phyloP scores from a whole-genome alignment of 2,888 invertebrate species.

The Ophioninae sp. region DNA sequence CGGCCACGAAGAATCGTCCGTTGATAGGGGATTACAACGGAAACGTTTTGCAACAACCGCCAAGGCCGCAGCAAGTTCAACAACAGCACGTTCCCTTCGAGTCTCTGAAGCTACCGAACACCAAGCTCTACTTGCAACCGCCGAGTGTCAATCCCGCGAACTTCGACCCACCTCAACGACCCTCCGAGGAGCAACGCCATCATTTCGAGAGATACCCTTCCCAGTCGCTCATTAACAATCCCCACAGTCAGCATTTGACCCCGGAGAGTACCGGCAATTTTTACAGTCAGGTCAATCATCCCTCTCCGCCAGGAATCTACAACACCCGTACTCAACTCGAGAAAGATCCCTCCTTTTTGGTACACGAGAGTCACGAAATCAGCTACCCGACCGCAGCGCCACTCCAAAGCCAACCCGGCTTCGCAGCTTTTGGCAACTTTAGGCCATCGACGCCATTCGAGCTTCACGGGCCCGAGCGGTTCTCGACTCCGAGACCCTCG shows the following conservation, averaged over 20 bases:
- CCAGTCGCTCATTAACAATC: conserved; percentile 24
- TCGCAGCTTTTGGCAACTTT: conserved; percentile 68
- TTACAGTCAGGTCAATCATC: conserved; percentile 75
- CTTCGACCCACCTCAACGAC: conserved; percentile 43
- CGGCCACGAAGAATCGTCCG: conserved; percentile 67
- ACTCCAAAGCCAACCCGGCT: conserved; percentile 47
- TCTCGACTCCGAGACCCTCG: conserved; percentile 65
- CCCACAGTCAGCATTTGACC: conserved; percentile 60
- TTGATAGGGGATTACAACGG: conserved; percentile 60
- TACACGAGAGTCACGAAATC: conserved; percentile 78
- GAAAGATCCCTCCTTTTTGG: conserved; percentile 75
- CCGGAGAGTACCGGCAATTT: conserved; percentile 67
- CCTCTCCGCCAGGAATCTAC: conserved; percentile 66
- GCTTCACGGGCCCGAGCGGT: conserved; percentile 69
- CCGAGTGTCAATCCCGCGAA: conserved; percentile 62
- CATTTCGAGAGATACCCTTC: conserved; percentile 68
- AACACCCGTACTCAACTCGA: conserved; percentile 71
- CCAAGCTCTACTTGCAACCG: conserved; percentile 71
- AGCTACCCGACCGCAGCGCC: conserved; percentile 75
- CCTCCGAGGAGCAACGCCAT: conserved; percentile 65
- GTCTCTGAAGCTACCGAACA: conserved; percentile 68
- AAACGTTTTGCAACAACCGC: conserved; percentile 45
- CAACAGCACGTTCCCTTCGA: conserved; percentile 72
- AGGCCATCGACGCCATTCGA: conserved; percentile 75
- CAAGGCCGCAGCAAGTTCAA: conserved; percentile 49